Evolutionary conservation across 2,888 invertebrate species (phyloP), one percentile per base, ranked within the genome.

Genomic region (Cheiracanthium punctorium): DNA sequence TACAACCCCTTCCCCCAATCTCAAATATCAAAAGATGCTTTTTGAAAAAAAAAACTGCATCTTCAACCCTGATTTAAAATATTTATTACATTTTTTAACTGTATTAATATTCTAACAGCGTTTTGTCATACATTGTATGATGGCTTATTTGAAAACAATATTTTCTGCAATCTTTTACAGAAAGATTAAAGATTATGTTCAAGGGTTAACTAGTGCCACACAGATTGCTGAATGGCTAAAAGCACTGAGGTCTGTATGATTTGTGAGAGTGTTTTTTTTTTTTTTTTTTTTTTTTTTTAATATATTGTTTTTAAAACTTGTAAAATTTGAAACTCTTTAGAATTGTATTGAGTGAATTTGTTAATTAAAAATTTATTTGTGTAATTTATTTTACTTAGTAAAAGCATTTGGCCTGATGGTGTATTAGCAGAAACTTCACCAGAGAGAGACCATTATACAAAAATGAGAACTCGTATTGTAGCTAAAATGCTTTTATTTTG

Each of bases 201-300:
- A 96, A 33, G 94, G 95, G 87, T 92, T 97, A 90, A 97, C 97
- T 0, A 96, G 96, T 89, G 96, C 97, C 0, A 94, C 95, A 88
- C 96, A 96, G 91, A 95, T 98, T 58, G 96, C 97, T 0, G 95
- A 95, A 90, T 97, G 97, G 92, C 93, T 98, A 85, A 95, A 95
- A 91, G 93, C 95, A 37, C 95, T 97, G 91, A 96, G 96, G 96
- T 96, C 91, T 93, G 94, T 33, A 41, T 24, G 12, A 1, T 71
- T 24, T 41, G 10, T 65, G 17, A 65, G 5, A 65, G 65, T 28
- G 17, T 20, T 65, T 65, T 29, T 52, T 17, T 17, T 20, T 28
- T 33, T 37, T 12, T 32, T 64, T 69, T 32, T 0, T 69, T 14
- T 72, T 72, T 24, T 37, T 43, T 72, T 43, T 43, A 28, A 43